A percentile compares a stretch with the other conserved stretches of the same genome.
phyloP scores from a whole-genome alignment of 1,140 invertebrate species.

The Druon quercuslanigerum region DNA sequence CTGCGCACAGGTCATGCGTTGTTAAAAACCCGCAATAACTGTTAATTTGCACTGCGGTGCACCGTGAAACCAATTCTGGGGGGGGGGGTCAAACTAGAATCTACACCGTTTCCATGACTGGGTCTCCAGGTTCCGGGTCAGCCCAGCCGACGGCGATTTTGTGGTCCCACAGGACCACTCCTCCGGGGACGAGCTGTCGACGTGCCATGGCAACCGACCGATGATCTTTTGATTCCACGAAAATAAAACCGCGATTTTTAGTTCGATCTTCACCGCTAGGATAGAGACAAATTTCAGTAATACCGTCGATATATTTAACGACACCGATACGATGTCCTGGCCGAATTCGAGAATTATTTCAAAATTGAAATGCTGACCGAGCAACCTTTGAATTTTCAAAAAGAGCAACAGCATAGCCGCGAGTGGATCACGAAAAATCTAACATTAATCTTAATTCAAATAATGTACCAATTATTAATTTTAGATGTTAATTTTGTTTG shows the following conservation, averaged over 20 bases:
- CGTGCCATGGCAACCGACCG: slow-evolving; percentile 88
- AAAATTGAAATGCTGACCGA: slow-evolving; percentile 47
- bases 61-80: slow-evolving; percentile 23
- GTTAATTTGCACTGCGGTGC: slow-evolving; percentile 6
- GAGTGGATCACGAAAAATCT: slow-evolving; percentile 87
- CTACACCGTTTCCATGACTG: slow-evolving; percentile 81
- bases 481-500: too few relatives aligned
- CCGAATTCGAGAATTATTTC: slow-evolving; percentile 79
- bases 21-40: too few relatives aligned
- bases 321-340: slow-evolving; percentile 77
- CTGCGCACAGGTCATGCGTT: too few relatives aligned
- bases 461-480: slow-evolving; percentile 69
- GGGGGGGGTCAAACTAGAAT: slow-evolving; percentile 1
- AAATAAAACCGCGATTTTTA: slow-evolving; percentile 89
- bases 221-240: slow-evolving; percentile 91
- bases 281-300: too few relatives aligned
- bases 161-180: slow-evolving; percentile 82
- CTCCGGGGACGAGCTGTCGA: slow-evolving; percentile 83
- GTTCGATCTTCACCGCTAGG: too few relatives aligned
- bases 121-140: slow-evolving; percentile 84
- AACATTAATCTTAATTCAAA: slow-evolving; percentile 85
- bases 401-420: slow-evolving; percentile 89
- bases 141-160: slow-evolving; percentile 91
- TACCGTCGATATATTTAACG: too few relatives aligned
- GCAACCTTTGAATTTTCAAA: slow-evolving; percentile 81